A percentile compares a stretch with the other conserved stretches of the same genome.
Conservation (phyloP, 2,797 vertebrate genomes). For the Rostrhamus sociabilis region DNA sequence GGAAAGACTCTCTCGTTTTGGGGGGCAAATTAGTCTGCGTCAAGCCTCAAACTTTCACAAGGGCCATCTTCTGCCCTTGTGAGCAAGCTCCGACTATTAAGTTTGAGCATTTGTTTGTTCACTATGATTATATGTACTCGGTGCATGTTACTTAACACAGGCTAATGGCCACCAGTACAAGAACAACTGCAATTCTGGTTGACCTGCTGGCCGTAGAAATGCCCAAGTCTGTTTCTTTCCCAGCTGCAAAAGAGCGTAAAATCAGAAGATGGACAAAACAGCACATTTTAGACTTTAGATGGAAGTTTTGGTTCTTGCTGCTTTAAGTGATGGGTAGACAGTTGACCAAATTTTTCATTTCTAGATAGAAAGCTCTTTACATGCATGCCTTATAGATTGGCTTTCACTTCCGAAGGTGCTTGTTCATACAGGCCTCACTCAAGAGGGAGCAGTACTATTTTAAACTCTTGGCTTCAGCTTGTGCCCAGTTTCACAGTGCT, state of each 20-base stretch:
- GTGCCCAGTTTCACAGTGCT: neutral
- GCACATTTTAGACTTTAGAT: neutral
- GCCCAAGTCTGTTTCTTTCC: neutral
- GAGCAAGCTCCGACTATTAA: neutral
- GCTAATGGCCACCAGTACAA: neutral
- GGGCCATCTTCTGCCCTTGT: neutral
- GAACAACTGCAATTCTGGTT: neutral
- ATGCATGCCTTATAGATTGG: neutral
- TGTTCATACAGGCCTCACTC: neutral
- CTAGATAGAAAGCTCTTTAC: neutral
- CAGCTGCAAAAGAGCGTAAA: neutral
- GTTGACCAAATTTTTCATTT: neutral
- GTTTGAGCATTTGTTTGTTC: neutral
- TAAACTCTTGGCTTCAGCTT: neutral
- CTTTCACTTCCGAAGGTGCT: neutral
- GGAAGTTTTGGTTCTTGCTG: neutral
- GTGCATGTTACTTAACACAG: neutral
- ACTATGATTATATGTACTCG: neutral
- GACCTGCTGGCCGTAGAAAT: neutral
- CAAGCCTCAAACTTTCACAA: neutral
- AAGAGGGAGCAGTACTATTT: neutral
- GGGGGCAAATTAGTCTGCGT: neutral
- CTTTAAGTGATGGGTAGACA: neutral
- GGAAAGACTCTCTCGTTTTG: neutral
- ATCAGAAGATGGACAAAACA: neutral